Base-by-base conservation (phyloP, 2,888 invertebrate genomes). In the Matsumyia berberina region DNA sequence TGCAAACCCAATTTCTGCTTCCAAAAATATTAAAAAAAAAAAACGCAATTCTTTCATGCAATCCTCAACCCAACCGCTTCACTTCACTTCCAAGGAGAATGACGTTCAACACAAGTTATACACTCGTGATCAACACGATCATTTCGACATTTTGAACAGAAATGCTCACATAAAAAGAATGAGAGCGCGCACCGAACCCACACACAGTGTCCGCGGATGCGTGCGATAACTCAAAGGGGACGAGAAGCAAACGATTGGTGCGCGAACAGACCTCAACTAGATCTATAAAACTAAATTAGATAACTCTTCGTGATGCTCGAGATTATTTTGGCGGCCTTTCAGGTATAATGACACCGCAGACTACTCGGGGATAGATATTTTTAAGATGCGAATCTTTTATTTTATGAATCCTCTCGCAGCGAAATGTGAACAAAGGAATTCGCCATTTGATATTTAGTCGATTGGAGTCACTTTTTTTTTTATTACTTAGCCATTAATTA, bases 211-310 rank as follows among this genome's bases (percentile, higher is more conserved):
- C 5, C n/a, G n/a, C 7, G 46, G 44, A 7, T 62, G 46, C 62
- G 46, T 46, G 35, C 4, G 24, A 24, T n/a, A n/a, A 33, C 33
- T 35, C 8, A 17, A 31, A 9, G 19, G 33, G 19, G 39, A 53
- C 31, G 31, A 39, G 51, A 29, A 24, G 24, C 24, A n/a, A n/a
- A 4, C 24, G 24, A 24, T 24, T 53, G 29, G 11, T 29, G 29
- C 15, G 15, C 9, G 53, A n/a, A n/a, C 29, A 31, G 29, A 53
- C 53, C 29, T 53, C 17, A 53, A 31, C 15, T 29, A 39, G 31
- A 35, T 51, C 49, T 29, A 51, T 66, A 24, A 53, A 53, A 53
- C 53, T 67, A 42, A 67, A 33, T 53, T 42, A 42, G 42, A 11
- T 53, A 67, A 42, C n/a, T 53, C 42, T n/a, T 17, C 17, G 31